Evolutionary conservation across 2,113 vertebrate genomes (phyloP), one percentile per base, ranked within the genome.

Genomic region (Gambusia holbrooki): DNA sequence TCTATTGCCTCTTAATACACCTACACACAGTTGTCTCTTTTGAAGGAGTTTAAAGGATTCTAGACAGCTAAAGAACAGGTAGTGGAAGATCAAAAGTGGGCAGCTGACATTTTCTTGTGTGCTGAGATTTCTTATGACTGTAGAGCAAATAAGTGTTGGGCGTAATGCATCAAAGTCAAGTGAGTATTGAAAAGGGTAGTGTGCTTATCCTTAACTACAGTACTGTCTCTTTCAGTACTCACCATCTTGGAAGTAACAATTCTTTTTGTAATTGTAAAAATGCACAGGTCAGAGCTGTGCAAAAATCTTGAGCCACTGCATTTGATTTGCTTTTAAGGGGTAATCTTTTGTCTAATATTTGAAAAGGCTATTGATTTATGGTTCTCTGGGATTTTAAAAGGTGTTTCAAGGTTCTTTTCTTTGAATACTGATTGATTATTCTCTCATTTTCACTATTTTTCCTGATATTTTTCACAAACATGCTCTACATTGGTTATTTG

Each of bases 1-100:
- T 48, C 29, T 78, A 25, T 54, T 14, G 17, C 61, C 25, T 86
- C 60, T 64, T 42, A 80, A 82, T 77, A 76, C 71, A 77, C 84
- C 69, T 69, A 62, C 71, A 32, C 63, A 64, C 5, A 51, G 42
- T 79, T 79, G 45, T 86, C 64, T 76, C 73, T 32, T 15, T 68
- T 4, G 22, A 80, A 71, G 71, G 60, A 76, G 65, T 70, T 74
- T 73, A 78, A 78, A 81, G 22, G 69, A 76, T 63, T 62, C 1
- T 14, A 73, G 77, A 73, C 82, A 64, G 54, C 25, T 11, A 7
- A 64, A 84, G 67, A 80, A 78, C 64, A 66, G 58, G 71, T 30
- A n/a, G 66, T 54, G 54, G 62, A 64, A 76, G 63, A 80, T 81
- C 65, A 76, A 65, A 80, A 64, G 70, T 67, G 54, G 88, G 74